Evolutionary conservation across 92 coral and sea anemone species (phyloP), one percentile per base, ranked within the genome.

Genomic region (Umimayanthus kanabou): DNA sequence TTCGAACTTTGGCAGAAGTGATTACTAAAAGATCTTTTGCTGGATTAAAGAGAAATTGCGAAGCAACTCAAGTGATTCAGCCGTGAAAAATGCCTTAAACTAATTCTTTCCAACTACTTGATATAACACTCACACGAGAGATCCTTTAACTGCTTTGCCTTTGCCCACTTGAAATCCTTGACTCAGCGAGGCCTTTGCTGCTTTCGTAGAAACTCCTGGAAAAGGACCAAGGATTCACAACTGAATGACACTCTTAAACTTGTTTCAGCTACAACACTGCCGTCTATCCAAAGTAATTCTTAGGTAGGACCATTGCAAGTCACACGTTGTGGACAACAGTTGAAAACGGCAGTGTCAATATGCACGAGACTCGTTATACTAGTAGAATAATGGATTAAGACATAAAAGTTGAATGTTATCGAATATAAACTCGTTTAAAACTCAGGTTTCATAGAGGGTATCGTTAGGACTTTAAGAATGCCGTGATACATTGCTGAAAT

Each of bases 101-200:
- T 61, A 20, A 8, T 61, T 61, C 69, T 22, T 57, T 57, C n/a
- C n/a, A 61, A 61, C 69, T 61, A 61, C 69, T 61, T 61, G 26
- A 26, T 61, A 20, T 22, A n/a, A 2, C 64, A 82, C 86, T 82
- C 86, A 82, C 86, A 67, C 76, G 4, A 82, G 76, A 25, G 86
- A 82, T 29, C 76, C 76, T 47, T 65, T 26, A 67, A 82, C 26
- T 26, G 45, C 86, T 82, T 64, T 82, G 67, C 74, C 75, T 16
- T 69, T 82, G 49, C 86, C 86, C 10, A 82, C 86, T n/a, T 66
- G 76, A 67, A 82, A 82, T 15, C 86, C 86, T 66, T 40, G 7
- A 66, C 58, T 66, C 76, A 82, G n/a, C 30, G 39, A 43, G 6
- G 23, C 77, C 28, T 82, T 82, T 6, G 58, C 86, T 29, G 66